Conservation (phyloP, 1,140 invertebrate species). For the Hyphantria cunea region DNA sequence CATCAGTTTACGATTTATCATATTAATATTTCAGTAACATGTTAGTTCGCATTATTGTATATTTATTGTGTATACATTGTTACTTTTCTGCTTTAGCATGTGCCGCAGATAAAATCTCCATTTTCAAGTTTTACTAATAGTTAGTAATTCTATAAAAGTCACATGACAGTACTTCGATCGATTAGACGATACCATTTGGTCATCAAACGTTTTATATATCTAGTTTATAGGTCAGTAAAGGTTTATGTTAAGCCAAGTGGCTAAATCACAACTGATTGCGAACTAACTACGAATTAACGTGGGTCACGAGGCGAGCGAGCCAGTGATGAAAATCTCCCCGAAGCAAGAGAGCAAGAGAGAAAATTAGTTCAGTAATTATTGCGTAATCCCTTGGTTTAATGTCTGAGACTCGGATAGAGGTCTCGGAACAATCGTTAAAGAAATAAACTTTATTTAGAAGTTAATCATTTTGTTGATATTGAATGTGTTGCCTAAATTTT, state of each 20-base stretch:
- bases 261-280: conserved; percentile 28
- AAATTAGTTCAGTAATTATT: conserved; percentile 33
- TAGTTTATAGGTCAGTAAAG: conserved; percentile 23
- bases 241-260: conserved; percentile 24
- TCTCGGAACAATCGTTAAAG: conserved; percentile 18
- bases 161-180: neutral
- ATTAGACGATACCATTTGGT: conserved; percentile 6
- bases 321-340: conserved; percentile 26
- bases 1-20: too few relatives aligned
- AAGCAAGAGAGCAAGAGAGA: conserved; percentile 25
- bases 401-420: conserved; percentile 18
- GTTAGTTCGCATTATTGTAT: too few relatives aligned
- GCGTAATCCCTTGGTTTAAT: conserved; percentile 27
- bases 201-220: conserved; percentile 21
- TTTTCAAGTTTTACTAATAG: too few relatives aligned
- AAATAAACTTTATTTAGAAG: conserved; percentile 23
- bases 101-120: too few relatives aligned
- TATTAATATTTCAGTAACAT: too few relatives aligned
- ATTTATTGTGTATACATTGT: too few relatives aligned
- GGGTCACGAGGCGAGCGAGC: conserved; percentile 11
- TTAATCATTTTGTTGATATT: conserved; percentile 3
- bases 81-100: too few relatives aligned
- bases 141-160: neutral
- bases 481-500: too few relatives aligned
- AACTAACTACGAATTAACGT: conserved; percentile 29